Conservation (phyloP, 2,888 invertebrate species). For the Macaria notata region DNA sequence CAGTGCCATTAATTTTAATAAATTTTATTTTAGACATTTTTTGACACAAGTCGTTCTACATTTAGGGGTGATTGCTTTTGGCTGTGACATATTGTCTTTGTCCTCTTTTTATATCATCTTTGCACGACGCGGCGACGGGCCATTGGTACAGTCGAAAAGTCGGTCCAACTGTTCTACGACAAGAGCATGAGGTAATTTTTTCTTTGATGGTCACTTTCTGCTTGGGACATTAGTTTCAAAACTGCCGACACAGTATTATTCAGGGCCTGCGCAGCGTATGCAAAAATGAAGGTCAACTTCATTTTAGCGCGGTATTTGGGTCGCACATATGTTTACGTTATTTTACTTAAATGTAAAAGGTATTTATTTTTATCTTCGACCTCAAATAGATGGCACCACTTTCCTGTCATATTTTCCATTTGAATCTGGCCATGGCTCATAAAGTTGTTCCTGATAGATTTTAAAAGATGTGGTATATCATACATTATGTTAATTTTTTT, state of each 20-base stretch:
- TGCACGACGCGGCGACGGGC: conserved; percentile 11
- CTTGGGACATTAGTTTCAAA: conserved; percentile 20
- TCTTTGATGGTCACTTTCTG: background rate
- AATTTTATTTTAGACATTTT: conserved; percentile 8
- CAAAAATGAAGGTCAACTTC: too few species aligned
- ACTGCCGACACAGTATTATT: conserved; percentile 27
- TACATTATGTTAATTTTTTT: conserved; percentile 5
- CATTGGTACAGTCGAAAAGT: conserved; percentile 28
- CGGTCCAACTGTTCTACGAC: conserved; percentile 20
- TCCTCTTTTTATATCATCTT: conserved; percentile 23
- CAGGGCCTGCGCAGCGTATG: conserved; percentile 26
- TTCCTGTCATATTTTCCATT: conserved; percentile 15
- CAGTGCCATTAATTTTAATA: conserved; percentile 1
- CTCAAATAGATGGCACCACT: conserved; percentile 27
- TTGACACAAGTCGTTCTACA: background rate
- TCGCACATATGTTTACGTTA: background rate
- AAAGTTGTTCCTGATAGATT: conserved; percentile 12
- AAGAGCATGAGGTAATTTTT: conserved; percentile 11
- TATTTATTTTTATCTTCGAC: conserved; percentile 20
- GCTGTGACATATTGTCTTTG: conserved; percentile 25
- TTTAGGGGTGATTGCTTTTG: background rate
- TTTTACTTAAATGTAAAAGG: conserved; percentile 1
- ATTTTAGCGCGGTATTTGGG: conserved; percentile 20
- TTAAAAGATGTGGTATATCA: conserved; percentile 28
- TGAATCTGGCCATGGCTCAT: conserved; percentile 10